Percentiles rank a stretch among this genome's conserved stretches.
These are phyloP conservation scores for Papilio machaon DNA, from an alignment of 1,140 invertebrate genomes.

Conservation along the genomic window DNA sequence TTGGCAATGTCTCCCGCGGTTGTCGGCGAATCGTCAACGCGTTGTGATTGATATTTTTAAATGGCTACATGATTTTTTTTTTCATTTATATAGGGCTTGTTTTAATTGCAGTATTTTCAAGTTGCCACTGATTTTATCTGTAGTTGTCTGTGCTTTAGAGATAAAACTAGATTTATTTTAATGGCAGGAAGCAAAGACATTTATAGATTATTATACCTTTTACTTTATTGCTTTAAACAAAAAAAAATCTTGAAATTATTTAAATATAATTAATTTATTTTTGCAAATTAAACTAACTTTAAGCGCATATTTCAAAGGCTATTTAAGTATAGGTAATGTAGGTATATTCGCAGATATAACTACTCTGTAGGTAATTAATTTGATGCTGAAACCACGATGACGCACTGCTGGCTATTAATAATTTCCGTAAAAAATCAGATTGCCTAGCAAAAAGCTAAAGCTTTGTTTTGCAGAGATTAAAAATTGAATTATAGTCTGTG, in stretches of 20 bases:
- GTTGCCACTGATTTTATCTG: not conserved
- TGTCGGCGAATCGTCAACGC: constrained; percentile 49
- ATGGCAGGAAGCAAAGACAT: not conserved
- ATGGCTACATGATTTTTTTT: not conserved
- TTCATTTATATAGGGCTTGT: not conserved
- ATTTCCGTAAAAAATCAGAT: not conserved
- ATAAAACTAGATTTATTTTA: not conserved
- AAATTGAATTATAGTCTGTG: not conserved
- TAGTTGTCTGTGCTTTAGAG: not conserved
- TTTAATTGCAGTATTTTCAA: not conserved
- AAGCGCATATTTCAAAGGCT: too few species aligned
- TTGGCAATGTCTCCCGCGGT: constrained; percentile 64
- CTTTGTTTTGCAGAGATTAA: not conserved
- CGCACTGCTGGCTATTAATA: not conserved
- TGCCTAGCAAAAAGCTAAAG: not conserved
- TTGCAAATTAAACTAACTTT: too few species aligned
- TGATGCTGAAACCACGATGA: not conserved
- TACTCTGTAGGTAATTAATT: not conserved
- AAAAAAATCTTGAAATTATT: not conserved
- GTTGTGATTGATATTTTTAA: constrained; percentile 29
- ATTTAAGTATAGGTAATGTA: too few species aligned
- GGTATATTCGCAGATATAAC: not conserved
- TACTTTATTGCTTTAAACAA: not conserved
- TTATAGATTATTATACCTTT: not conserved
- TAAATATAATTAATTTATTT: not conserved